A percentile compares a stretch with the other conserved stretches of the same genome.
Evolutionary conservation across 2,797 vertebrate genomes (phyloP).

Genomic region (Staurois parvus): DNA sequence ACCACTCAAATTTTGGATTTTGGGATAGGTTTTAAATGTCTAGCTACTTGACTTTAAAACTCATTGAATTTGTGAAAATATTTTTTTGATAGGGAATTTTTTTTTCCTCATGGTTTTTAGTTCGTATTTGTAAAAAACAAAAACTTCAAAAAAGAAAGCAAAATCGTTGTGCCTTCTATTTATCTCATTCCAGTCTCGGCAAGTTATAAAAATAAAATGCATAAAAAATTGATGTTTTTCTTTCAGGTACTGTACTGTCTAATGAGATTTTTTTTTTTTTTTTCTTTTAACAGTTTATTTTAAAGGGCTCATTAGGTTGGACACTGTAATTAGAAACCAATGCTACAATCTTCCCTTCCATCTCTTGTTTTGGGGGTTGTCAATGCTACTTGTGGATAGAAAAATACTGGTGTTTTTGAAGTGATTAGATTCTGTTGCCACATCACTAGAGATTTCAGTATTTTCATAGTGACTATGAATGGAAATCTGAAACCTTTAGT

Average conservation of each 20-base stretch:
- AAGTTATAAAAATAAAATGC: conserved; percentile 76
- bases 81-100: conserved; percentile 75
- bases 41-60: conserved; percentile 76
- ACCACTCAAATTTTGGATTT: conserved; percentile 78
- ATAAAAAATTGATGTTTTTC: conserved; percentile 70
- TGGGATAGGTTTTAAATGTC: conserved; percentile 80
- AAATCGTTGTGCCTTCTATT: conserved; percentile 89
- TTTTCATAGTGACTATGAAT: too few species aligned
- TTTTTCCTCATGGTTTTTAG: conserved; percentile 79
- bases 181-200: conserved; percentile 82
- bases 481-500: too few species aligned
- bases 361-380: too few species aligned
- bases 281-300: too few species aligned
- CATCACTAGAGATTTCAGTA: too few species aligned
- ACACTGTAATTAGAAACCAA: too few species aligned
- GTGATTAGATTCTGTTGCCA: too few species aligned
- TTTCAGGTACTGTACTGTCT: not conserved
- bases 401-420: too few species aligned
- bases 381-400: too few species aligned
- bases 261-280: not conserved
- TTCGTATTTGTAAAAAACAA: conserved; percentile 83
- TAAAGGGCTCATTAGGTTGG: too few species aligned
- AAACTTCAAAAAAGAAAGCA: conserved; percentile 68
- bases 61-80: conserved; percentile 78
- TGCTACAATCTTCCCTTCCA: too few species aligned